These are phyloP conservation scores for Lamproptera curius DNA, from an alignment of 2,888 invertebrate species.

Conservation along the genomic window DNA sequence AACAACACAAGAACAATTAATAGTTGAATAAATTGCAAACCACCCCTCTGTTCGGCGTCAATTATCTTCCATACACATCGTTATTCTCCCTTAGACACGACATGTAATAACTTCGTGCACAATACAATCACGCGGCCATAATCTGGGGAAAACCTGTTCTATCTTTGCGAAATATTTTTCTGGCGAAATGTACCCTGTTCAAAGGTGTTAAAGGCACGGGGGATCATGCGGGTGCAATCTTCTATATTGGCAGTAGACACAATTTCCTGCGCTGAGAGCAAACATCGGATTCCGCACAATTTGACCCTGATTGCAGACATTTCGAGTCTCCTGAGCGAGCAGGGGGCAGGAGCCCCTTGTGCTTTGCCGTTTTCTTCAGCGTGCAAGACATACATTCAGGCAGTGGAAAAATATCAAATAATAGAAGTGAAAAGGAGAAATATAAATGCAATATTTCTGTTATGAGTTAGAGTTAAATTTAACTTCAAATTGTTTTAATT, in stretches of 20 bases:
- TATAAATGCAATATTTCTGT: no score
- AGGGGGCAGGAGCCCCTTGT: not conserved
- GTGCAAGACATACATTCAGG: no score
- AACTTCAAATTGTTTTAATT: no score
- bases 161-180: not conserved
- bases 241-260: constrained; percentile 58
- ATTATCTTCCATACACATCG: not conserved
- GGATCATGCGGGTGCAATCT: constrained; percentile 22
- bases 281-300: constrained; percentile 51
- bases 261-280: constrained; percentile 51
- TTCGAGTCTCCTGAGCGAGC: constrained; percentile 16
- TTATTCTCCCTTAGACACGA: not conserved
- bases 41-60: not conserved
- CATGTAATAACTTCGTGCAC: not conserved
- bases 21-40: not conserved
- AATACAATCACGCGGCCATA: constrained; percentile 46
- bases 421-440: no score
- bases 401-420: no score
- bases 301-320: constrained; percentile 53
- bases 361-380: not conserved
- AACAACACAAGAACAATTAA: not conserved
- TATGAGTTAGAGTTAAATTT: no score
- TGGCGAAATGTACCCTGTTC: constrained; percentile 6
- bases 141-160: constrained; percentile 27
- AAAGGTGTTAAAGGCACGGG: not conserved